Base-by-base conservation (phyloP, 2,113 vertebrate species). In the Siniperca knerii region DNA sequence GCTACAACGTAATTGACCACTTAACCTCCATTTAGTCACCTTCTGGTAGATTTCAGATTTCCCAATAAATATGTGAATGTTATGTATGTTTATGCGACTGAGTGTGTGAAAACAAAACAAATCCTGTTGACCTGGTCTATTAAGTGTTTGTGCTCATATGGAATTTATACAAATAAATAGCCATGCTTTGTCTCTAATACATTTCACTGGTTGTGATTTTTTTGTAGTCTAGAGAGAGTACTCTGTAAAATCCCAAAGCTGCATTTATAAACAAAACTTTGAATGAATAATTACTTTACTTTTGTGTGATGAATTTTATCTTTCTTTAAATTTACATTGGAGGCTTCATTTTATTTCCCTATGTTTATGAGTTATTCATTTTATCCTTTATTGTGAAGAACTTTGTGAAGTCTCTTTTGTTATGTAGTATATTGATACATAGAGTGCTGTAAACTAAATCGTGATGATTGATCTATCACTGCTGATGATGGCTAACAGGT, bases 81-180 rank as follows among this genome's bases (percentile, higher is more conserved):
- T 11, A 9, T 75, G 16, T 4, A 60, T 74, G 40, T 85, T 55
- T 33, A 61, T 0, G 2, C 48, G 8, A 62, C 20, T 77, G 25
- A 72, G 42, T 13, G 4, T 55, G 29, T 67, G 42, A 62, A 65
- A 70, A 20, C 35, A 55, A 48, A 62, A 79, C 40, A 65, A 35
- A 79, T 75, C 46, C 18, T 55, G 35, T 18, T 55, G 54, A 37
- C 6, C 61, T 66, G 6, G 21, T 33, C 46, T 58, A 33, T 2
- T 65, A 74, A 62, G 25, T 52, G 55, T 44, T 40, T 35, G 33
- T 33, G 16, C 44, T 37, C 10, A 54, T 35, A 23, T 18, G 23
- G n/a, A 61, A 60, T 75, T 29, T 44, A 80, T 72, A n/a, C 46
- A 64, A 80, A 80, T 64, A 44, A 13, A 57, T 18, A 81, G 37